Percentiles rank a stretch among this genome's conserved stretches.
Conservation (phyloP, 2,113 vertebrate species). For the Garra rufa region DNA sequence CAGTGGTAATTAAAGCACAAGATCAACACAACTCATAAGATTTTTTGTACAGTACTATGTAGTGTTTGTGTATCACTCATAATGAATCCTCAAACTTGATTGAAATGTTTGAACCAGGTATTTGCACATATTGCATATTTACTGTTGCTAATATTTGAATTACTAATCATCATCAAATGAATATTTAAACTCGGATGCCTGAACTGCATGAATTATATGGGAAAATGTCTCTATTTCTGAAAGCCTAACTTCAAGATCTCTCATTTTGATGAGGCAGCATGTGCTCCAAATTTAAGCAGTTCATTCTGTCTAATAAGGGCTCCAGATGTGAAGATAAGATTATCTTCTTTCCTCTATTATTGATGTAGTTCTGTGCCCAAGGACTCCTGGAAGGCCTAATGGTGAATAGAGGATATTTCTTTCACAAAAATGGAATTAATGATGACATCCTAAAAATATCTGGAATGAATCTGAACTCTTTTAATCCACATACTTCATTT, state of each 20-base stretch:
- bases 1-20: not conserved
- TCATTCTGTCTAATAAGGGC: conserved; percentile 37
- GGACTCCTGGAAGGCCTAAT: conserved; percentile 21
- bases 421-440: conserved; percentile 45
- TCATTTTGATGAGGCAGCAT: conserved; percentile 29
- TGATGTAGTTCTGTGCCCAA: conserved; percentile 37
- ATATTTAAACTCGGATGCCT: not conserved
- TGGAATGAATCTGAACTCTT: not conserved
- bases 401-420: conserved; percentile 31
- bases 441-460: conserved; percentile 46
- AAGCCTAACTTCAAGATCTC: not conserved
- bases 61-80: not conserved
- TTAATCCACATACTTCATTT: not conserved
- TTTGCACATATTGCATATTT: not conserved
- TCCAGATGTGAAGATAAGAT: conserved; percentile 51
- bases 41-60: not conserved
- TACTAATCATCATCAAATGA: not conserved
- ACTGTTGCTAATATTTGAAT: not conserved
- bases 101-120: not conserved
- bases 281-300: conserved; percentile 21
- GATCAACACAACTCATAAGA: conserved; percentile 1
- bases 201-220: not conserved
- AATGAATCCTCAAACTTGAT: not conserved
- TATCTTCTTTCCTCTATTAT: conserved; percentile 48
- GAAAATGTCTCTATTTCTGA: not conserved